Evolutionary conservation across 2,888 invertebrate genomes (phyloP), one percentile per base, ranked within the genome.

Genomic region (Strigamia crassipes): DNA sequence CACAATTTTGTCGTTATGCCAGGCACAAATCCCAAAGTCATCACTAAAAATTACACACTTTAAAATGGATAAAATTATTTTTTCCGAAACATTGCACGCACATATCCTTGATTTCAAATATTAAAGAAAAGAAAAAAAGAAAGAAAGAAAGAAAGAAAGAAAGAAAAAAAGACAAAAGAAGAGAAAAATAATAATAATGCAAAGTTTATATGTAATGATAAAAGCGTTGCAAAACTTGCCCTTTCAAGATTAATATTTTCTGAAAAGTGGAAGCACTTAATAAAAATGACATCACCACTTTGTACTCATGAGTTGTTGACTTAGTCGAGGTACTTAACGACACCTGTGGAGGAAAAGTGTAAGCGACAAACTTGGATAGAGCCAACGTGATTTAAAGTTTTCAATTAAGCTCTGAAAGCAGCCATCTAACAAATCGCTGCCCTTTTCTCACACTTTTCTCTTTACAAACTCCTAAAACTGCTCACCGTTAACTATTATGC

Each of bases 1-100:
- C 51, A 51, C 51, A 51, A 51, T 51, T 51, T 51, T 51, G 51
- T n/a, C 51, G 51, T 51, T 51, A 51, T 51, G 51, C 51, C 51
- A 51, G n/a, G 51, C 51, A 51, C 51, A 51, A 51, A 51, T 51
- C 51, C 51, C 51, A 51, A 51, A 51, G 51, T 51, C 51, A 51
- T 51, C 51, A 51, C 51, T 51, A 51, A 51, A 51, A 51, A 51
- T 51, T 51, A 51, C 51, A 51, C 51, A 51, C 51, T 51, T 51
- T 51, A 51, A 51, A 51, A 51, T 3, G 51, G 51, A 51, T 51
- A 51, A 51, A 51, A 51, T 51, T 51, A 51, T 46, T 51, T 51
- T 51, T 51, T 51, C 51, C 51, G 18, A 51, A 51, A 51, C 51
- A 51, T 51, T 51, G 15, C 51, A 51, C 51, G n/a, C 51, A n/a